Evolutionary conservation across 2,797 vertebrate species (phyloP), one percentile per base, ranked within the genome.

Genomic region (Enteromius argenteus): DNA sequence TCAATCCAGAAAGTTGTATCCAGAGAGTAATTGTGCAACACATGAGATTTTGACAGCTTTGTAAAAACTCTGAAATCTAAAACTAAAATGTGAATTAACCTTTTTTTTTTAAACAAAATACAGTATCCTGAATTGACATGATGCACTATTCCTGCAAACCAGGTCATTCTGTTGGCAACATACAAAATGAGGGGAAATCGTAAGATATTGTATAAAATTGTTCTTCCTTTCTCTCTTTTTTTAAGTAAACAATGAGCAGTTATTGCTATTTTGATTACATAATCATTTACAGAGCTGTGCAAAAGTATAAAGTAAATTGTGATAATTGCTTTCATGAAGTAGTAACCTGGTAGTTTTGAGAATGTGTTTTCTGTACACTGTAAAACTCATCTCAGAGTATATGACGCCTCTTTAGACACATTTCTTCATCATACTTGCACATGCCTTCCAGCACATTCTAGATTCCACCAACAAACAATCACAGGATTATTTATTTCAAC

Each of bases 401-500:
- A 27, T 21, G 30, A 72, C 1, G 14, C 42, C 81, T 82, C 35
- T 44, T 60, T 1, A 75, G 7, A 73, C 1, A 69, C 42, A 32
- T 35, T 76, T 56, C 35, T 74, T 30, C 58, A 35, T 53, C 74
- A n/a, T 71, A 86, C 78, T 69, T 81, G 21, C 81, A 56, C 6
- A 85, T 51, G 9, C 74, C 56, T 79, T 67, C 84, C 14, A 53
- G 68, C 78, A 86, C 86, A 74, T 83, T 69, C 72, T 49, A 39
- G 46, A 72, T 83, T 51, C 75, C 64, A 60, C 64, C 78, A 35
- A 44, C 37, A 46, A 69, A 67, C n/a, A 46, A 80, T 60, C 9
- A 56, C 35, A 49, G 2, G 30, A 71, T 46, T 60, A 72, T 71
- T 81, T 42, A 42, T 74, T 62, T 74, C 21, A 1, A 56, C 13